phyloP scores from a whole-genome alignment of 2,113 vertebrate species.

The Pristiophorus japonicus region DNA sequence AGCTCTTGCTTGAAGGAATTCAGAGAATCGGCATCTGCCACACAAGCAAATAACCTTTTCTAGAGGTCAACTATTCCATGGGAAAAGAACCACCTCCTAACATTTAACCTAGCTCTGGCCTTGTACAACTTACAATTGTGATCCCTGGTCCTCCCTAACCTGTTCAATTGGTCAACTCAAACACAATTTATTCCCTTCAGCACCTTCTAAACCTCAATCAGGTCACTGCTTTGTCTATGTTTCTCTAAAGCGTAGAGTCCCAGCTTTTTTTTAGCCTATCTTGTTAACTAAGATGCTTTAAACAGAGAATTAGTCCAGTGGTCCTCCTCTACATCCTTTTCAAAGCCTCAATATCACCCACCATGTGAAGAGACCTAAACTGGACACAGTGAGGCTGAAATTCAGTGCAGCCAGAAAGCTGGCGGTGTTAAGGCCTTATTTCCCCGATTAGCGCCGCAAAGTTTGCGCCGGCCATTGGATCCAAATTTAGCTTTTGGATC shows the following conservation, averaged over 20 bases:
- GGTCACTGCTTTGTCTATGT: too few relatives aligned
- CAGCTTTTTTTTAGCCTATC: not conserved
- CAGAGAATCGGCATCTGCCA: not conserved
- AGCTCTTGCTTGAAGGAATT: not conserved
- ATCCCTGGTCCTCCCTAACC: too few relatives aligned
- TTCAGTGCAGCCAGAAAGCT: too few relatives aligned
- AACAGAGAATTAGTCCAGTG: not conserved
- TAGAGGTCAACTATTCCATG: not conserved
- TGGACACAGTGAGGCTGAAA: too few relatives aligned
- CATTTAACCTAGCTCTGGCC: not conserved
- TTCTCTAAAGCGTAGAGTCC: not conserved
- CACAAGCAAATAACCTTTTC: not conserved
- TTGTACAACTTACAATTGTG: too few relatives aligned
- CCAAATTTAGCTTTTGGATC: too few relatives aligned
- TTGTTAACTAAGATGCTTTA: not conserved
- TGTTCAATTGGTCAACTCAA: not conserved
- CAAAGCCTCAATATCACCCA: not conserved
- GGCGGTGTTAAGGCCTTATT: too few relatives aligned
- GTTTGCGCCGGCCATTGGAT: too few relatives aligned
- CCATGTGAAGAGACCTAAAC: not conserved
- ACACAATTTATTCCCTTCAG: not conserved
- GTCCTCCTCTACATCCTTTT: not conserved
- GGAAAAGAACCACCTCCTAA: not conserved
- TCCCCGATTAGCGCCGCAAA: too few relatives aligned
- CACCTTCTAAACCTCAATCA: not conserved